phyloP scores from a whole-genome alignment of 2,797 vertebrate genomes.

The Lepidocolaptes lacrymiger region DNA sequence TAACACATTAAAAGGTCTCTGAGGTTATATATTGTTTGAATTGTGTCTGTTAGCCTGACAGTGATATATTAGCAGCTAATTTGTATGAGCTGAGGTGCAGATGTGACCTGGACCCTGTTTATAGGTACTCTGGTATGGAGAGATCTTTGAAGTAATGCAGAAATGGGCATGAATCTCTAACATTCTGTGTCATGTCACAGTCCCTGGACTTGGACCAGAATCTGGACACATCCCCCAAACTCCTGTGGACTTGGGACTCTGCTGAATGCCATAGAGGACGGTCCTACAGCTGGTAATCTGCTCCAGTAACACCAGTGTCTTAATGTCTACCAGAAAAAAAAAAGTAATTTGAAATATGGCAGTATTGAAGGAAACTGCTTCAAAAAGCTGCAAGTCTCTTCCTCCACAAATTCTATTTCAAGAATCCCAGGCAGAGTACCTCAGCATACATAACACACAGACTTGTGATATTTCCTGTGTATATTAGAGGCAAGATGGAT shows the following conservation, averaged over 20 bases:
- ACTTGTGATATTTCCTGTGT: background rate
- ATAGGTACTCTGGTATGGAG: background rate
- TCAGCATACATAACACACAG: background rate
- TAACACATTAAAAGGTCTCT: slow-evolving; percentile 32
- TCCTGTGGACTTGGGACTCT: background rate
- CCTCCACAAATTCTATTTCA: background rate
- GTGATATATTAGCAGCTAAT: background rate
- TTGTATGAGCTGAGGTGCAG: background rate
- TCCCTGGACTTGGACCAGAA: background rate
- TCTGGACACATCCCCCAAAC: background rate
- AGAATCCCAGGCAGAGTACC: background rate
- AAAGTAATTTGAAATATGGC: background rate
- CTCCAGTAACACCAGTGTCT: background rate
- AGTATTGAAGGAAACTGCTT: background rate
- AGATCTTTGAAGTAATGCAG: background rate
- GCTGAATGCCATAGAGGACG: background rate
- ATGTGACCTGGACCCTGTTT: background rate
- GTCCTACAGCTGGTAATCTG: background rate
- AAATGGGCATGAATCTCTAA: background rate
- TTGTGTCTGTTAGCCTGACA: background rate
- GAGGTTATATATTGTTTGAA: slow-evolving; percentile 14
- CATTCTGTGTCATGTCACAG: background rate
- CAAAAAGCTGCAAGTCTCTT: background rate
- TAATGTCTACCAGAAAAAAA: background rate
- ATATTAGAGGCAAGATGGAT: background rate